Evolutionary conservation across 2,888 invertebrate genomes (phyloP).

Genomic region (Orchestes rusci): DNA sequence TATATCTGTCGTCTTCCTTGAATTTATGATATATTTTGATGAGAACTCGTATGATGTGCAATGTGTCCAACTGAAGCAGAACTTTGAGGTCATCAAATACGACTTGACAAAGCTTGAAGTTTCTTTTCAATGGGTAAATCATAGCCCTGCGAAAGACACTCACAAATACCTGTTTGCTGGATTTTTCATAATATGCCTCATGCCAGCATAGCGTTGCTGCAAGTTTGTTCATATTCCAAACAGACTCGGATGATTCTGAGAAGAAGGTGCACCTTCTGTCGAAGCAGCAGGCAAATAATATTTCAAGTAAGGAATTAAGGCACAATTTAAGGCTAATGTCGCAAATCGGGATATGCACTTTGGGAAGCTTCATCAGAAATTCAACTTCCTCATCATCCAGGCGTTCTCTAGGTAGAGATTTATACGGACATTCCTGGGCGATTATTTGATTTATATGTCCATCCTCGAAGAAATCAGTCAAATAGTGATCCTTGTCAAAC

Average conservation of each 20-base stretch:
- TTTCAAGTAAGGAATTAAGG: constrained; percentile 66
- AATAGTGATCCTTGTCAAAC: constrained; percentile 74
- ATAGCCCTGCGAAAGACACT: constrained; percentile 64
- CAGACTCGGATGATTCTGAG: constrained; percentile 72
- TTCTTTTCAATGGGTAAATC: constrained; percentile 70
- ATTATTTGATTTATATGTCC: constrained; percentile 53
- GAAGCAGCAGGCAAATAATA: constrained; percentile 76
- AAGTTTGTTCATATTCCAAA: constrained; percentile 79
- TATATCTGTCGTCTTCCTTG: constrained; percentile 56
- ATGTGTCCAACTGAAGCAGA: constrained; percentile 51
- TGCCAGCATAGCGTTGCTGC: constrained; percentile 81
- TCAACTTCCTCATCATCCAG: constrained; percentile 52
- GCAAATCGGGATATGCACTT: constrained; percentile 64
- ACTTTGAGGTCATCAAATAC: constrained; percentile 62
- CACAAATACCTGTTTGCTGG: constrained; percentile 55
- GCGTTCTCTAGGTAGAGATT: constrained; percentile 8
- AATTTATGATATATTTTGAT: constrained; percentile 67
- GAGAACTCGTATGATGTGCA: constrained; percentile 63
- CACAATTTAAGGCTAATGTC: constrained; percentile 44
- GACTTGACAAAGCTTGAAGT: constrained; percentile 62
- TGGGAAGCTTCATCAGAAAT: constrained; percentile 65
- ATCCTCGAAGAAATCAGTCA: constrained; percentile 67
- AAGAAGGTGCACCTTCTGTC: constrained; percentile 69
- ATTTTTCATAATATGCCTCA: constrained; percentile 54
- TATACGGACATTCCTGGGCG: constrained; percentile 49